Evolutionary conservation across 2,797 vertebrate genomes (phyloP).

Genomic region (Phrynocephalus guinanensis): DNA sequence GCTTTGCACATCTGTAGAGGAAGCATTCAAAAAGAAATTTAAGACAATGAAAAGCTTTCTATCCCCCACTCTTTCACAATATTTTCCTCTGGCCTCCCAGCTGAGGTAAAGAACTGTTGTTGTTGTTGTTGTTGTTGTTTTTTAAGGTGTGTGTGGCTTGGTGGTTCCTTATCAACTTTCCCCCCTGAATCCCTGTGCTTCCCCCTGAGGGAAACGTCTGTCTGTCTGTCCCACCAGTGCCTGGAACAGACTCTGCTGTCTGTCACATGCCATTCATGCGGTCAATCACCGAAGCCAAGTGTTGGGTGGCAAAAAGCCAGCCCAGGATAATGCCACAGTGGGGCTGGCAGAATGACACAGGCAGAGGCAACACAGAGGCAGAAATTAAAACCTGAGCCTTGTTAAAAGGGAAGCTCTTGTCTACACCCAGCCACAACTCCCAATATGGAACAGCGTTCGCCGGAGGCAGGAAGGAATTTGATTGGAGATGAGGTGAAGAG

Average conservation of each 20-base stretch:
- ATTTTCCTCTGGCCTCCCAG: not conserved
- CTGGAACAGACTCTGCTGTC: conserved; percentile 11
- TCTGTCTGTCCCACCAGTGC: not conserved
- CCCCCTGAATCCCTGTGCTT: accelerated
- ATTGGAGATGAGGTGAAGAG: accelerated
- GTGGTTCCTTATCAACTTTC: accelerated
- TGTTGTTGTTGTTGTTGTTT: not conserved
- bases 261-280: not conserved
- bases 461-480: conserved; percentile 16
- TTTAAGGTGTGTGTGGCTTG: not conserved
- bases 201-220: not conserved
- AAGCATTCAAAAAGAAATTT: not conserved
- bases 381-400: conserved; percentile 10
- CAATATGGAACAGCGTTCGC: not conserved
- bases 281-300: conserved; percentile 30
- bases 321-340: not conserved
- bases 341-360: conserved; percentile 13
- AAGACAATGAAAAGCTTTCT: not conserved
- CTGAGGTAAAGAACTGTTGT: not conserved
- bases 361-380: not conserved
- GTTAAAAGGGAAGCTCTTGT: not conserved
- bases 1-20: conserved; percentile 3
- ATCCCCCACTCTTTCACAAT: not conserved
- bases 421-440: not conserved
- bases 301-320: conserved; percentile 41